Base-by-base conservation (phyloP, 2,888 invertebrate species). In the Cataglyphis rosenhaueri region DNA sequence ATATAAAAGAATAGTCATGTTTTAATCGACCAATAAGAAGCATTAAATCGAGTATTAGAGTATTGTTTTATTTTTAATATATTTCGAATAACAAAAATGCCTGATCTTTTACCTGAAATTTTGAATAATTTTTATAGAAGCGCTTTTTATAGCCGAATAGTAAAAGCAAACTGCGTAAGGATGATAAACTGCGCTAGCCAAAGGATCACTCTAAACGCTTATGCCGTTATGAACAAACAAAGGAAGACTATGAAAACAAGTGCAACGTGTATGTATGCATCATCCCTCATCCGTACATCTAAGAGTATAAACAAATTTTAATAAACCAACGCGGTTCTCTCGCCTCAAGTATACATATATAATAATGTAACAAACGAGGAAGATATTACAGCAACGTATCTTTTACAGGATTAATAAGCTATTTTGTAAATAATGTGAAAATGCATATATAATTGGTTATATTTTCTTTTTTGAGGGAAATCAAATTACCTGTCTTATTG, bases 111-210 rank as follows among this genome's bases (percentile, higher is more conserved):
- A 41, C 44, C 55, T 25, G 68, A 74, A 84, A 73, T 82, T 82
- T 85, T 88, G 79, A 38, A 89, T 86, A 91, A 91, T 91, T 85
- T 89, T 71, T 84, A 86, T 85, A 87, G 87, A 84, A 91, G 90
- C 78, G 85, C 82, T 86, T 91, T 91, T 88, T 88, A 91, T 91
- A 88, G 88, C 84, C 88, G 86, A 89, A 91, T 90, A 88, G 84
- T 78, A 85, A 90, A 89, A 88, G 89, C 86, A 88, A 90, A 89
- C 84, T 35, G 35, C 6, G 73, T 59, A 64, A 86, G 83, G 65
- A 79, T 86, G 85, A 86, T 81, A 86, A 83, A 84, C 64, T 75
- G 35, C 68, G 52, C 59, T 71, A 55, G 84, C 81, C 65, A 25
- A 29, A 44, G 62, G 57, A 52, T 52, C 65, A 71, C 32, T 74